These are phyloP conservation scores for Leptinotarsa rubiginosa DNA, from an alignment of 2,888 invertebrate species.

Conservation along the genomic window DNA sequence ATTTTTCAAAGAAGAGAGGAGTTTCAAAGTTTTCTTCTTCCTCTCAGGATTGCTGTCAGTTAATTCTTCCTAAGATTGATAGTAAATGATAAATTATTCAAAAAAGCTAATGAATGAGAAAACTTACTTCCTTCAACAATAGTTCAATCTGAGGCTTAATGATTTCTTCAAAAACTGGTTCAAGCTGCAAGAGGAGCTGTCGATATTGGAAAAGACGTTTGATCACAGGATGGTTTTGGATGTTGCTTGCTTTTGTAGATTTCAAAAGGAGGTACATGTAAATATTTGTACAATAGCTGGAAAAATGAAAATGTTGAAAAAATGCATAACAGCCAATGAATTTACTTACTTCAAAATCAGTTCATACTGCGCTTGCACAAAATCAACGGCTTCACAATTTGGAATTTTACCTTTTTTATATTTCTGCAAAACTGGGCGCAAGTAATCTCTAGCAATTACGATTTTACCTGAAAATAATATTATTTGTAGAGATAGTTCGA, in stretches of 20 bases:
- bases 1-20: conserved; percentile 39
- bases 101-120: background rate
- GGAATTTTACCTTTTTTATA: conserved; percentile 73
- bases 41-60: conserved; percentile 29
- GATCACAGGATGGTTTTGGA: conserved; percentile 90
- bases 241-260: conserved; percentile 74
- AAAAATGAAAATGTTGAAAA: conserved; percentile 52
- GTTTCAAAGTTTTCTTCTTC: conserved; percentile 66
- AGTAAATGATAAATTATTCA: background rate
- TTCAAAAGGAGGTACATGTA: conserved; percentile 88
- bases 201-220: conserved; percentile 85
- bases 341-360: conserved; percentile 67
- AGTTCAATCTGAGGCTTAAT: conserved; percentile 77
- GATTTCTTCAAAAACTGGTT: conserved; percentile 76
- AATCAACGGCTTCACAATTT: conserved; percentile 76
- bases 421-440: conserved; percentile 77
- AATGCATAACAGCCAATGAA: background rate
- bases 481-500: too few species aligned
- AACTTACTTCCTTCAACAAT: conserved; percentile 64
- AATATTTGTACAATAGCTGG: conserved; percentile 88
- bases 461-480: conserved; percentile 63
- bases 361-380: conserved; percentile 71
- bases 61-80: conserved; percentile 33
- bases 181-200: conserved; percentile 80
- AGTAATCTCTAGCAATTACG: conserved; percentile 73